Conservation (phyloP, 2,888 invertebrate species). For the Tenodera sinensis region DNA sequence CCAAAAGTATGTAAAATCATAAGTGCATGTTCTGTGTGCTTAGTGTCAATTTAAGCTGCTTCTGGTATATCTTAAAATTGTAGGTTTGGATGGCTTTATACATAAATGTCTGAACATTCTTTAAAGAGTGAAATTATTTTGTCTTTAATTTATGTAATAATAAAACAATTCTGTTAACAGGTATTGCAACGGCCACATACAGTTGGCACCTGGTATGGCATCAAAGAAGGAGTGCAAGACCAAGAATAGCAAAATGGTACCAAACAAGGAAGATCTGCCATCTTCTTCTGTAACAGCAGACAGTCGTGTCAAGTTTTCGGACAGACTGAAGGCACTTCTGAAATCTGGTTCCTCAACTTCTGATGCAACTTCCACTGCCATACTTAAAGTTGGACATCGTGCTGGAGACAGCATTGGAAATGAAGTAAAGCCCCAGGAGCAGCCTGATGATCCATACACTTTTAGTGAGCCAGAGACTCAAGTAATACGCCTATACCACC, state of each 20-base stretch:
- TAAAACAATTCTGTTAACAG: constrained; percentile 2
- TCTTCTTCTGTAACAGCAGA: constrained; percentile 20
- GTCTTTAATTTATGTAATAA: background rate
- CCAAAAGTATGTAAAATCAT: no score
- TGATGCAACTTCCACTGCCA: background rate
- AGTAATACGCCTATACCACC: constrained; percentile 23
- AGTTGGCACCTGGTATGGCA: constrained; percentile 27
- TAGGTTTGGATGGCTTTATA: no score
- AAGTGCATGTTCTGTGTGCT: no score
- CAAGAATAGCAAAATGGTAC: constrained; percentile 28
- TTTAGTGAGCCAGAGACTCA: constrained; percentile 47
- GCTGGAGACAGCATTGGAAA: background rate
- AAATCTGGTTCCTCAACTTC: constrained; percentile 37
- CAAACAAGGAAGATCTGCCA: constrained; percentile 26
- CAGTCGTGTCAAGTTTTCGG: constrained; percentile 46
- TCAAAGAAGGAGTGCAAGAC: constrained; percentile 27
- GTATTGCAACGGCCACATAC: constrained; percentile 29
- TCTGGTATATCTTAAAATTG: no score
- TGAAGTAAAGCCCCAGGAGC: constrained; percentile 30
- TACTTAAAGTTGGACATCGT: background rate
- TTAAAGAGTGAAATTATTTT: background rate
- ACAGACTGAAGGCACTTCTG: constrained; percentile 46
- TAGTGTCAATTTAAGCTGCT: no score
- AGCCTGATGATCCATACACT: constrained; percentile 48
- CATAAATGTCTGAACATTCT: background rate